Conservation (phyloP, 2,797 vertebrate genomes). For the Spatula versicolor region DNA sequence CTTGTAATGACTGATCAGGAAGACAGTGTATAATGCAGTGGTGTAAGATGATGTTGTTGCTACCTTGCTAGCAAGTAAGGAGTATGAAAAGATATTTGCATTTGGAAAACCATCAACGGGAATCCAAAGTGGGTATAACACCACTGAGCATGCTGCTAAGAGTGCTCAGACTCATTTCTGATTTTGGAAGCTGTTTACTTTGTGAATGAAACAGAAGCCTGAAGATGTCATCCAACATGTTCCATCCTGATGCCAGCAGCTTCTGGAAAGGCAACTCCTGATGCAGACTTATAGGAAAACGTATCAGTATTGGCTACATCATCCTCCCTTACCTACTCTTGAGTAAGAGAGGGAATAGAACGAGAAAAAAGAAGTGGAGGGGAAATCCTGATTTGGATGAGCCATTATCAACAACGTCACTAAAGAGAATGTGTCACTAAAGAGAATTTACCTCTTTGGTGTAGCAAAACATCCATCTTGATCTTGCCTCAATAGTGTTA, state of each 20-base stretch:
- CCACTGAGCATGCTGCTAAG: fast-evolving
- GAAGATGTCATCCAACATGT: background rate
- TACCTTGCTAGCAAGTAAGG: background rate
- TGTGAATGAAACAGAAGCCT: background rate
- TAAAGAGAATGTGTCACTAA: background rate
- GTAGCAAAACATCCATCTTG: background rate
- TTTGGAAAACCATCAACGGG: background rate
- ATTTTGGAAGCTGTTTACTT: background rate
- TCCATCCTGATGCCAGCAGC: background rate
- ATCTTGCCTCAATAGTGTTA: background rate
- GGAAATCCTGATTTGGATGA: background rate
- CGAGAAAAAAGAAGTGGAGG: background rate
- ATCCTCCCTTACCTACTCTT: background rate
- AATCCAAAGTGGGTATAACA: background rate
- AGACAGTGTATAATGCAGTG: background rate
- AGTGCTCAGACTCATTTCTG: background rate
- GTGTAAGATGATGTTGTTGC: background rate
- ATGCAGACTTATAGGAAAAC: background rate
- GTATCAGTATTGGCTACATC: too few relatives aligned
- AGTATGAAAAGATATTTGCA: background rate
- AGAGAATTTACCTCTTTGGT: background rate
- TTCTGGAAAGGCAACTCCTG: background rate
- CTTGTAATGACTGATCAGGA: background rate
- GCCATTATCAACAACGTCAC: background rate
- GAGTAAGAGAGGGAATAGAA: background rate